phyloP scores from a whole-genome alignment of 2,113 vertebrate species.

The Ahaetulla prasina region DNA sequence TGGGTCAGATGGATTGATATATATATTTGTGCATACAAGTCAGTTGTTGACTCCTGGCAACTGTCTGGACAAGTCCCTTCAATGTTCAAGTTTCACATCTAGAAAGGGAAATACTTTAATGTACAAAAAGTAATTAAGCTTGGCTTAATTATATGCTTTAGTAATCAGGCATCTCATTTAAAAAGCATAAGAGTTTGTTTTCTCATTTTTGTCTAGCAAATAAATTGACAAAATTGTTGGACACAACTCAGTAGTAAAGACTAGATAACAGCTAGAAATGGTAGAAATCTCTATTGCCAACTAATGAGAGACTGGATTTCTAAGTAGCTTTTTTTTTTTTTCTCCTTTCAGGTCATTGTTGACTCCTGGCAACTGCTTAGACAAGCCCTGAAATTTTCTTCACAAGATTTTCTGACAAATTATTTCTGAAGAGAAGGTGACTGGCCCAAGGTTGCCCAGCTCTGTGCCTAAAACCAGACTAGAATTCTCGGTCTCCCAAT shows the following conservation, averaged over 20 bases:
- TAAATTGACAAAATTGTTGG: conserved; percentile 33
- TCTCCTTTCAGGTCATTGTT: background rate
- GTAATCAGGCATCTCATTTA: conserved; percentile 36
- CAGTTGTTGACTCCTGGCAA: background rate
- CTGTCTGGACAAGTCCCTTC: background rate
- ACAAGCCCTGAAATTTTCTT: background rate
- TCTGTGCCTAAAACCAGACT: background rate
- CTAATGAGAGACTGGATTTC: background rate
- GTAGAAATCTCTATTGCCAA: background rate
- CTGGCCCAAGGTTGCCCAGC: background rate
- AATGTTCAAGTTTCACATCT: background rate
- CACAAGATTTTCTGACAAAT: background rate
- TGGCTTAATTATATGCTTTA: conserved; percentile 46
- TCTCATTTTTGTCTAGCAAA: conserved; percentile 15
- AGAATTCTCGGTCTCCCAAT: background rate
- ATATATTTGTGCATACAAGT: background rate
- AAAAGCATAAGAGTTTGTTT: conserved; percentile 34
- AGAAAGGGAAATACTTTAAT: conserved; percentile 43
- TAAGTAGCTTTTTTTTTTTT: background rate
- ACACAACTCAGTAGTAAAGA: conserved; percentile 39
- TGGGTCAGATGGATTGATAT: background rate
- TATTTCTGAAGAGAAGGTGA: background rate
- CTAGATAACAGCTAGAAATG: background rate
- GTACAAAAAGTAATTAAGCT: conserved; percentile 40
- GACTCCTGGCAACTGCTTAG: background rate